Conservation (phyloP, 1,140 invertebrate species). For the Drosophila lacertosa region DNA sequence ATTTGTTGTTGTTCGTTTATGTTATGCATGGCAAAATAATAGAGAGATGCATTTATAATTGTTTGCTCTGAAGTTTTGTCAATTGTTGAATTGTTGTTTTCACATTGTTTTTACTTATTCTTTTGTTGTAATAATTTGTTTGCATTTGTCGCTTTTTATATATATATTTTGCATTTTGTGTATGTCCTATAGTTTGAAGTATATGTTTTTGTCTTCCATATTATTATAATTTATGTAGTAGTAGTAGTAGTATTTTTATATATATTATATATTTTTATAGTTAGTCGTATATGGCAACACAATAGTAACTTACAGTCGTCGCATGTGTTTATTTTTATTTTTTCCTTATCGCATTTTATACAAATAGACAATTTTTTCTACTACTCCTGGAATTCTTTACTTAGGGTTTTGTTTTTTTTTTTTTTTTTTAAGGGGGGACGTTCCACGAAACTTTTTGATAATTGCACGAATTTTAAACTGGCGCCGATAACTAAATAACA, state of each 20-base stretch:
- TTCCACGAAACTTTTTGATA: conserved; percentile 36
- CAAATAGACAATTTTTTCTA: conserved; percentile 70
- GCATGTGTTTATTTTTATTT: conserved; percentile 54
- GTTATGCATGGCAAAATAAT: conserved; percentile 30
- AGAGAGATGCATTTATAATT: conserved; percentile 34
- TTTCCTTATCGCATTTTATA: conserved; percentile 53
- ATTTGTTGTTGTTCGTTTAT: conserved; percentile 18
- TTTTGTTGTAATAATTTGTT: conserved; percentile 16
- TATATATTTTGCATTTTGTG: conserved; percentile 18
- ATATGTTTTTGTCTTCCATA: conserved; percentile 21
- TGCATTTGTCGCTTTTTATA: conserved; percentile 25
- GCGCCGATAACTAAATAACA: conserved; percentile 32
- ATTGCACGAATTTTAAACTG: conserved; percentile 39
- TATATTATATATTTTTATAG: conserved; percentile 36
- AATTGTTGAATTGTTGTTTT: conserved; percentile 17
- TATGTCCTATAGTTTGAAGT: conserved; percentile 28
- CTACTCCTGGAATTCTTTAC: conserved; percentile 21
- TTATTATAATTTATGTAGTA: conserved; percentile 26
- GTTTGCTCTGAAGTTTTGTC: conserved; percentile 22
- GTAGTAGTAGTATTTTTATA: conserved; percentile 25
- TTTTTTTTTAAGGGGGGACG: conserved; percentile 14
- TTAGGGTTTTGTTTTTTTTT: conserved; percentile 12
- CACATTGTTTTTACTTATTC: conserved; percentile 1
- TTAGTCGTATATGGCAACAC: conserved; percentile 67
- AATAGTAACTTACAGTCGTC: conserved; percentile 78